A percentile compares a stretch with the other conserved stretches of the same genome.
Evolutionary conservation across 2,888 invertebrate genomes (phyloP).

Genomic region (Ceriagrion tenellum): DNA sequence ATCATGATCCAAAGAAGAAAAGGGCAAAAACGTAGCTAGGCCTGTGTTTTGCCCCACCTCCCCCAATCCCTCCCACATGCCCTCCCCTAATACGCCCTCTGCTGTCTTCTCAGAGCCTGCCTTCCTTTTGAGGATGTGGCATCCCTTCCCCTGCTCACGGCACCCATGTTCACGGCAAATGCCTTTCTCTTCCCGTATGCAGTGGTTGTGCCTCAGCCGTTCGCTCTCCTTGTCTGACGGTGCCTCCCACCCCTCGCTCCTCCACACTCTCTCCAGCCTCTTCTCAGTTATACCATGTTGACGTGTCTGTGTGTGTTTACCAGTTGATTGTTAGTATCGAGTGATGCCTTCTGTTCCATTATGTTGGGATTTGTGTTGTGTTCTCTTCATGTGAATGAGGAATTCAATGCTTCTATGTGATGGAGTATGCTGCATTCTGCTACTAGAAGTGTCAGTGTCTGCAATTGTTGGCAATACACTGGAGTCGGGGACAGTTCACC

Average conservation of each 20-base stretch:
- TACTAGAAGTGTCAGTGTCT: neutral
- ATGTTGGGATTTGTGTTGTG: neutral
- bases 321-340: neutral
- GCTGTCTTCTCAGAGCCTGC: too few species aligned
- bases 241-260: neutral
- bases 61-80: too few species aligned
- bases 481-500: neutral
- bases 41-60: too few species aligned
- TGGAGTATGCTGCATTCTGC: neutral
- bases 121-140: too few species aligned
- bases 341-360: neutral
- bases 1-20: too few species aligned
- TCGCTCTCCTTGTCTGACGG: too few species aligned
- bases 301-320: neutral
- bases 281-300: neutral
- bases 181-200: neutral
- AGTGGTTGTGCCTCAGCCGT: neutral
- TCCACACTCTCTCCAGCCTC: neutral
- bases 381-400: neutral
- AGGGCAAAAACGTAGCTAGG: too few species aligned
- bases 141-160: too few species aligned
- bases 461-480: neutral
- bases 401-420: neutral
- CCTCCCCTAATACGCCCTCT: too few species aligned
- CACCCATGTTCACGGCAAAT: neutral